Conservation (phyloP, 2,797 vertebrate species). For the Ceryle rudis region DNA sequence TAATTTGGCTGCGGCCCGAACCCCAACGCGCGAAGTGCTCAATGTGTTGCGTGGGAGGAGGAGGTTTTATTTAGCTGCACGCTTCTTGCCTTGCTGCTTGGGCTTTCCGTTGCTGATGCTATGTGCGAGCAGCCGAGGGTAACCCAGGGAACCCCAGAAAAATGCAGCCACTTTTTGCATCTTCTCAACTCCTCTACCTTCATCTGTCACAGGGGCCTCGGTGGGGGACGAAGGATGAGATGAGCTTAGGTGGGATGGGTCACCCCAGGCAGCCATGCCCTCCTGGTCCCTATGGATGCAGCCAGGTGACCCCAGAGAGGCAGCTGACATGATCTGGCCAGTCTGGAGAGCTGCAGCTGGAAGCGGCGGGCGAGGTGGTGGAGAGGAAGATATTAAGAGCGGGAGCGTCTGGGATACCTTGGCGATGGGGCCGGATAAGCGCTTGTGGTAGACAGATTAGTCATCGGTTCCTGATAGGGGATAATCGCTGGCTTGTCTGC, state of each 20-base stretch:
- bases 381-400: not conserved
- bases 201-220: rapidly evolving
- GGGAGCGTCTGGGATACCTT: not conserved
- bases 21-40: conserved; percentile 42
- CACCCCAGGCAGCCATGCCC: rapidly evolving
- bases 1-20: conserved; percentile 60
- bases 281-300: not conserved
- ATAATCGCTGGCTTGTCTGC: conserved; percentile 64
- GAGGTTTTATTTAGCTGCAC: conserved; percentile 62
- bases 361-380: rapidly evolving
- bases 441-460: conserved; percentile 45
- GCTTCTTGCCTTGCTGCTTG: not conserved
- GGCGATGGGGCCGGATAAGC: not conserved
- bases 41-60: conserved; percentile 59
- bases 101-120: conserved; percentile 2
- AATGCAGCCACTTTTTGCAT: not conserved
- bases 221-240: not conserved
- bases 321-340: not conserved
- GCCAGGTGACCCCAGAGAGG: not conserved
- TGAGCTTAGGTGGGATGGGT: not conserved
- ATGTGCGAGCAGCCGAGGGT: not conserved
- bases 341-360: not conserved
- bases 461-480: conserved; percentile 57
- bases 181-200: not conserved
- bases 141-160: not conserved